Conservation (phyloP, 2,797 vertebrate genomes). For the Notamacropus eugenii region DNA sequence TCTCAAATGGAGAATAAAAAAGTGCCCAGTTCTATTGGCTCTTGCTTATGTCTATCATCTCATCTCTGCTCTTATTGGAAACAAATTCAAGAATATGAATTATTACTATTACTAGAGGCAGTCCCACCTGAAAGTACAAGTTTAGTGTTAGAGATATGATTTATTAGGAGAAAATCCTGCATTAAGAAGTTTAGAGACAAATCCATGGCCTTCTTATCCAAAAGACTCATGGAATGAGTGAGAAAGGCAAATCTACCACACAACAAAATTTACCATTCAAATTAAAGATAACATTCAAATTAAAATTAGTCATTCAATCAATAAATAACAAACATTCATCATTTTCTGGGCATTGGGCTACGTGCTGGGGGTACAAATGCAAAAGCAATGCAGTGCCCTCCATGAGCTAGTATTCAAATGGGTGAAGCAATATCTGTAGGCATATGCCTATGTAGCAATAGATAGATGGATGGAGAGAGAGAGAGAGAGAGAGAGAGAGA, state of each 20-base stretch:
- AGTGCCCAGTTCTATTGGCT: background rate
- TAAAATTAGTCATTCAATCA: background rate
- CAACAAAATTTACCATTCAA: background rate
- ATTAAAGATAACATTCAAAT: background rate
- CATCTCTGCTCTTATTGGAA: no score
- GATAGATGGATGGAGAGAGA: no score
- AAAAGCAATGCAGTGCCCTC: background rate
- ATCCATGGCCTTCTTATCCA: background rate
- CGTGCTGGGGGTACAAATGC: background rate
- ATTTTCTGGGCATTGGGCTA: background rate
- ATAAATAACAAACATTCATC: background rate
- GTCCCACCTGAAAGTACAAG: background rate
- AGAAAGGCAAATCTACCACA: background rate
- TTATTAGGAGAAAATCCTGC: background rate
- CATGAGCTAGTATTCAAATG: background rate
- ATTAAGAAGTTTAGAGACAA: background rate
- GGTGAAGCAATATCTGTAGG: no score
- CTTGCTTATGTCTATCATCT: no score
- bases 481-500: no score
- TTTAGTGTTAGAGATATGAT: background rate
- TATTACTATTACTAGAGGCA: no score
- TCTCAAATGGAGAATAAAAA: background rate
- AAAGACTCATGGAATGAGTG: background rate
- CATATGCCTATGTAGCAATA: no score
- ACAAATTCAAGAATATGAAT: no score